phyloP scores from a whole-genome alignment of 2,888 invertebrate genomes.

The Drosophila tanythrix region DNA sequence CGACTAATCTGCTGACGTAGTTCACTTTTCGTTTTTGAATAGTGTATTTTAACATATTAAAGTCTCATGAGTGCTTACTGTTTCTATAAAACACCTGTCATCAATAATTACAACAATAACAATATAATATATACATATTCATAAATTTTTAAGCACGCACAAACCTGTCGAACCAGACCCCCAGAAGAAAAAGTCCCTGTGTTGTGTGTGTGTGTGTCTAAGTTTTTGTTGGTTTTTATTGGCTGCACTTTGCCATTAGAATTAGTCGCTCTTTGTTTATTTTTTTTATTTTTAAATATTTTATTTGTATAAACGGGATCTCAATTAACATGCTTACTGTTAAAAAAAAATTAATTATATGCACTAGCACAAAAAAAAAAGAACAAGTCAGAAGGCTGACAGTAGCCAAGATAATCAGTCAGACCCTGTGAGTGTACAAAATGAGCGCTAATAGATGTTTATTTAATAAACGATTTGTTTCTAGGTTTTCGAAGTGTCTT shows the following conservation, averaged over 20 bases:
- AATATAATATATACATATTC: slow-evolving; percentile 22
- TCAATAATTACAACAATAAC: slow-evolving; percentile 12
- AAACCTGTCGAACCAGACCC: slow-evolving; percentile 58
- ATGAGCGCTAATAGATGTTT: slow-evolving; percentile 47
- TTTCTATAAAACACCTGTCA: slow-evolving; percentile 43
- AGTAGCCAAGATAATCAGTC: slow-evolving; percentile 22
- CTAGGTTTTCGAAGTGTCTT: slow-evolving; percentile 37
- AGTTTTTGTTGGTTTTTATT: slow-evolving; percentile 12
- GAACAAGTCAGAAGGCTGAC: slow-evolving; percentile 41
- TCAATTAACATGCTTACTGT: background rate
- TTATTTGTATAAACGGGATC: background rate
- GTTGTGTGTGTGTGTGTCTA: slow-evolving; percentile 12
- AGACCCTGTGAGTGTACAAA: slow-evolving; percentile 56
- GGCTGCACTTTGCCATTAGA: slow-evolving; percentile 38
- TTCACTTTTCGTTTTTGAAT: background rate
- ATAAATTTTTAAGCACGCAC: slow-evolving; percentile 39
- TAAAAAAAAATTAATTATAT: slow-evolving; percentile 9
- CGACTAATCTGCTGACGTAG: background rate
- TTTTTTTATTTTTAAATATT: background rate
- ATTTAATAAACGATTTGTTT: slow-evolving; percentile 52
- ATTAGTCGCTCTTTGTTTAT: slow-evolving; percentile 21
- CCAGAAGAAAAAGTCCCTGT: slow-evolving; percentile 40
- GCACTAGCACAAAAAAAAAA: slow-evolving; percentile 15
- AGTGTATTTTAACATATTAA: background rate
- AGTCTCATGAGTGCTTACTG: slow-evolving; percentile 14